Evolutionary conservation across 2,113 vertebrate genomes (phyloP).

Genomic region (Pristiophorus japonicus): DNA sequence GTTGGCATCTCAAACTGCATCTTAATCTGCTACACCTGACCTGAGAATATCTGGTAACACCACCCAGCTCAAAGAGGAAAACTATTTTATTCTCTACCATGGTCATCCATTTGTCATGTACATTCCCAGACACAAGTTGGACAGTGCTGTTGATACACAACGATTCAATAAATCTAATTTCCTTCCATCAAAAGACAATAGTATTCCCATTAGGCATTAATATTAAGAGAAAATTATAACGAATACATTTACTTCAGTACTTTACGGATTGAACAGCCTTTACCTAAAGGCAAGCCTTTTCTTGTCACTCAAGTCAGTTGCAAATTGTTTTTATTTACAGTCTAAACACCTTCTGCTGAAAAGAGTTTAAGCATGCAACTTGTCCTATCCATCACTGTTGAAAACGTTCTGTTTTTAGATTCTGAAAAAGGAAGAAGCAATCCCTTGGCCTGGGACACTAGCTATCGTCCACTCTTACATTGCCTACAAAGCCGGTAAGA

Average conservation of each 20-base stretch:
- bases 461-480: slow-evolving; percentile 99
- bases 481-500: slow-evolving; percentile 96
- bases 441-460: slow-evolving; percentile 96
- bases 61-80: neutral
- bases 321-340: slow-evolving; percentile 14
- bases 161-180: neutral
- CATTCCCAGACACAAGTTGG: neutral
- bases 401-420: slow-evolving; percentile 67
- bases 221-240: slow-evolving; percentile 1
- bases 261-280: slow-evolving; percentile 25
- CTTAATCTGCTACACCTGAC: neutral
- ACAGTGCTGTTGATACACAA: slow-evolving; percentile 11
- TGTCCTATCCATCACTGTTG: slow-evolving; percentile 36
- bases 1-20: neutral
- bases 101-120: slow-evolving; percentile 21
- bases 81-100: neutral
- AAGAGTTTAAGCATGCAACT: slow-evolving; percentile 38
- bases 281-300: neutral
- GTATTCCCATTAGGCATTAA: neutral
- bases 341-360: slow-evolving; percentile 39
- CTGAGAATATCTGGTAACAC: slow-evolving; percentile 18
- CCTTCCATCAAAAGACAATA: neutral
- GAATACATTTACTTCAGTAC: slow-evolving; percentile 1
- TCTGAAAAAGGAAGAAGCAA: slow-evolving; percentile 97
- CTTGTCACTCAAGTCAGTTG: slow-evolving; percentile 22